Evolutionary conservation across 2,888 invertebrate genomes (phyloP).

Genomic region (Drosophila formosana): DNA sequence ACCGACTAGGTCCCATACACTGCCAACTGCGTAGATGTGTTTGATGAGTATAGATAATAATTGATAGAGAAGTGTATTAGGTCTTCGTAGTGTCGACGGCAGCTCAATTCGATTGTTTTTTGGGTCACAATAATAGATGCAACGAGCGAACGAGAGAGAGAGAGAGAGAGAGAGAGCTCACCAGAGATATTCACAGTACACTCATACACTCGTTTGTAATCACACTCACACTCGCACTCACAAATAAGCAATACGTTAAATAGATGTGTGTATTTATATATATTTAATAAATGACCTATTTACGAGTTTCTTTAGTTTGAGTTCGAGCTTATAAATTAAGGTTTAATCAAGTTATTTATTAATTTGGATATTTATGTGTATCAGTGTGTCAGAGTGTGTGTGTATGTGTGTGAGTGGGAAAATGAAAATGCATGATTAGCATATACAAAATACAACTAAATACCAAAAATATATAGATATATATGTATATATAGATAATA

Average conservation of each 20-base stretch:
- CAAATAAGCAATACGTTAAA: conserved; percentile 28
- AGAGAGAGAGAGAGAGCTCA: conserved; percentile 1
- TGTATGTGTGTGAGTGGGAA: conserved; percentile 27
- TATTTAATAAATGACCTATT: conserved; percentile 50
- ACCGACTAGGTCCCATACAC: conserved; percentile 13
- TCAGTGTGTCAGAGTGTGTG: neutral
- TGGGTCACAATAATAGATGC: conserved; percentile 50
- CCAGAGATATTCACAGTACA: conserved; percentile 16
- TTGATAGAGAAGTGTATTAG: neutral
- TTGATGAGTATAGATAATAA: neutral
- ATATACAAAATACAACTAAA: conserved; percentile 48
- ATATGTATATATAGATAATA: conserved; percentile 4
- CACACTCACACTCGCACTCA: conserved; percentile 12
- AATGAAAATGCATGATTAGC: conserved; percentile 51
- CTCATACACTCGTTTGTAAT: conserved; percentile 3
- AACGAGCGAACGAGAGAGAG: neutral
- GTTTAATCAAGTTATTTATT: conserved; percentile 26
- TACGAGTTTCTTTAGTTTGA: conserved; percentile 29
- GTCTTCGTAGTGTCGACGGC: conserved; percentile 9
- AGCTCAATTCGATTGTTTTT: conserved; percentile 36
- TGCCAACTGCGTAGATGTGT: neutral
- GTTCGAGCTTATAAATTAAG: conserved; percentile 22
- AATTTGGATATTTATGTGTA: conserved; percentile 2
- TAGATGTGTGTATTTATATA: conserved; percentile 24
- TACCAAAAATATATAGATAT: conserved; percentile 12